Evolutionary conservation across 2,797 vertebrate genomes (phyloP), one percentile per base, ranked within the genome.

Genomic region (Pseudopleuronectes americanus): DNA sequence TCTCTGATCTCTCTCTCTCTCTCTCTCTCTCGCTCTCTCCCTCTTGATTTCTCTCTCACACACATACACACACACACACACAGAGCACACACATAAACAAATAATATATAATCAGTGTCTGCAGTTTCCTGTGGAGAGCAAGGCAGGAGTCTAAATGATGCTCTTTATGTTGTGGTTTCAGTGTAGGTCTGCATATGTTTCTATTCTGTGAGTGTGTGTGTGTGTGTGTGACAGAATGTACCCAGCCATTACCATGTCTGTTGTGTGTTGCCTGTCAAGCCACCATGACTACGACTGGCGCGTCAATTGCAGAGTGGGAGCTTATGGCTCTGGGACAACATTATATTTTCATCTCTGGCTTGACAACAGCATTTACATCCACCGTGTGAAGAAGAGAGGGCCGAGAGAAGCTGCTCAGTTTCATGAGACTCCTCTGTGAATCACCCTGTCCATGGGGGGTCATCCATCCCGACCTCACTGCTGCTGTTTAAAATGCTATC

Each of bases 131-230:
- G 80, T 78, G 57, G 63, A 77, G 61, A 75, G 82, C 69, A 83
- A 71, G 72, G 79, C 80, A 54, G 24, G 55, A 74, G 68, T 51
- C 88, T 84, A 89, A 92, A 92, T 91, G 85, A 89, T 89, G 57
- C 90, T 90, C 83, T 87, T 92, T 91, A 89, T 84, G 80, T 81
- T 89, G 90, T 86, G 89, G 88, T 78, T 84, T 73, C 71, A 64
- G 68, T 64, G 68, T 68, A 68, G 63, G 74, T 79, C 79, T 69
- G 83, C 71, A 75, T 84, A 79, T 41, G 68, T 78, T 86, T 81
- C 74, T 86, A 72, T 89, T 89, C 73, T 89, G 74, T 89, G 83
- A 49, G 43, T 90, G 86, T 89, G 81, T 69, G 75, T 64, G 69
- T 16, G 8, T 47, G 41, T 64, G 69, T 68, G 76, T 57, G 68